Conservation (phyloP, 2,797 vertebrate genomes). For the Natrix natrix region DNA sequence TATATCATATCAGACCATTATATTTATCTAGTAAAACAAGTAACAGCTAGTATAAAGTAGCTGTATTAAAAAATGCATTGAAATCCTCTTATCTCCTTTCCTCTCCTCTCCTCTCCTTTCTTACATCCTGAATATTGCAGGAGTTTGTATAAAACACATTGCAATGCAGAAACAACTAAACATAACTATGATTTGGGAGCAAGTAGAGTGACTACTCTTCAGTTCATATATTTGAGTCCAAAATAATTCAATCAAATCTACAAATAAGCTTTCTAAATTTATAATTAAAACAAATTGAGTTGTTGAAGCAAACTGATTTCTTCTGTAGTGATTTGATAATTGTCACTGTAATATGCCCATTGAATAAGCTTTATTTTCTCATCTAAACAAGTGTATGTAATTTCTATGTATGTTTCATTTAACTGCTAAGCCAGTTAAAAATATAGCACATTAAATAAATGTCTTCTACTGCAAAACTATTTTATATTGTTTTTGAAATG, state of each 20-base stretch:
- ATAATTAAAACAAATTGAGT: background rate
- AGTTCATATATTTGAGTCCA: background rate
- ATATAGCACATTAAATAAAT: conserved; percentile 40
- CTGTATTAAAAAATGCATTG: background rate
- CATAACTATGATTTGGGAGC: background rate
- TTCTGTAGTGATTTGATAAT: background rate
- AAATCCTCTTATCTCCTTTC: too few species aligned
- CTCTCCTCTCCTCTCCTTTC: too few species aligned
- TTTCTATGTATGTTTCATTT: conserved; percentile 6
- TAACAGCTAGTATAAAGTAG: too few species aligned
- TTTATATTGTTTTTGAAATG: conserved; percentile 52
- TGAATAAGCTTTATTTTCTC: background rate
- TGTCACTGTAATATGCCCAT: background rate
- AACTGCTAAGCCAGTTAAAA: conserved; percentile 25
- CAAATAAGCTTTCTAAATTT: background rate
- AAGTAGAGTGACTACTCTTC: background rate
- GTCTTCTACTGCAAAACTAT: conserved; percentile 38
- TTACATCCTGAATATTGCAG: background rate
- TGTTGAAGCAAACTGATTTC: background rate
- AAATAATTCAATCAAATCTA: background rate
- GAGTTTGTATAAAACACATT: background rate
- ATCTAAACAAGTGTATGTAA: background rate
- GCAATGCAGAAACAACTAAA: background rate
- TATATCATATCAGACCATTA: background rate
- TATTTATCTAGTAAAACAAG: background rate